Evolutionary conservation across 2,888 invertebrate species (phyloP).

Genomic region (Xanthorhoe spadicearia): DNA sequence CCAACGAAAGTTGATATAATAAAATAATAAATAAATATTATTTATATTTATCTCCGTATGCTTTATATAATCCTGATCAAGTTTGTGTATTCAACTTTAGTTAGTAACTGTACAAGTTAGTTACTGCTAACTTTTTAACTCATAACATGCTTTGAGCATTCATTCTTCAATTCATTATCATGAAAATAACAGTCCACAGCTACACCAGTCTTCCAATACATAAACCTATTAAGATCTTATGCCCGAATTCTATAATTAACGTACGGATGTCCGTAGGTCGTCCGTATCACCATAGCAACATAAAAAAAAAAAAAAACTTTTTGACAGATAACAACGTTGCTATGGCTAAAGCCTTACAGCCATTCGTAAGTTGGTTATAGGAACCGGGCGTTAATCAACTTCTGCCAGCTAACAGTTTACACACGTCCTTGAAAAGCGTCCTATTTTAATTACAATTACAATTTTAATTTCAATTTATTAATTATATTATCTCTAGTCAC

Average conservation of each 20-base stretch:
- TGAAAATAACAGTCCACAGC: not conserved
- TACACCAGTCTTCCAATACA: not conserved
- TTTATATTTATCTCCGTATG: no score
- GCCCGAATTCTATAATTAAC: no score
- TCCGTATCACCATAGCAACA: no score
- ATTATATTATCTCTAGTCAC: not conserved
- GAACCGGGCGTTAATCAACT: no score
- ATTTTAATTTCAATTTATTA: no score
- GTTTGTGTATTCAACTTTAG: not conserved
- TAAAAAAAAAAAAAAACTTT: no score
- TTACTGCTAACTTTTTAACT: not conserved
- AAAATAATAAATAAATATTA: no score
- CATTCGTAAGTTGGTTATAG: no score
- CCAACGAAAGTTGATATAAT: not conserved
- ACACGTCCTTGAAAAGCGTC: not conserved
- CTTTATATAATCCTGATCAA: no score
- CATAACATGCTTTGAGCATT: not conserved
- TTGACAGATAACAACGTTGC: no score
- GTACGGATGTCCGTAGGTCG: no score
- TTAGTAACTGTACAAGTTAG: not conserved
- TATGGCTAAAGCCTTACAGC: no score
- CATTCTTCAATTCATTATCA: not conserved
- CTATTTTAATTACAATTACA: not conserved
- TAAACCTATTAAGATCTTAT: not conserved
- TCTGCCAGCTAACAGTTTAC: not conserved